phyloP scores from a whole-genome alignment of 2,797 vertebrate genomes.

The Gymnothorax javanicus region DNA sequence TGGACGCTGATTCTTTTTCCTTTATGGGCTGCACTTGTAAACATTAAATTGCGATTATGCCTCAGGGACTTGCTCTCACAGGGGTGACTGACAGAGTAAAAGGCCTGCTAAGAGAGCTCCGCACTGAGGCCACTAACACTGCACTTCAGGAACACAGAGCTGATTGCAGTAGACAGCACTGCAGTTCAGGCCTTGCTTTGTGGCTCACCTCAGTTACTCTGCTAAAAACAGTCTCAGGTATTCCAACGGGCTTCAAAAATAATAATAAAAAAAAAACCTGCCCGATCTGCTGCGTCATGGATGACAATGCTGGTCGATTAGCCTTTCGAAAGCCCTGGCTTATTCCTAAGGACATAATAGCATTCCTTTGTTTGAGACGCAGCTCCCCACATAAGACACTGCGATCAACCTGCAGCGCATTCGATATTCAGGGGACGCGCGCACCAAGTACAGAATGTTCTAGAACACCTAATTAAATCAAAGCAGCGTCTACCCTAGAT shows the following conservation, averaged over 20 bases:
- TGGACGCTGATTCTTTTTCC: too few relatives aligned
- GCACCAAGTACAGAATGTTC: conserved; percentile 10
- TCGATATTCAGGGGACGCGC: not conserved
- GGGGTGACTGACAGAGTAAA: too few relatives aligned
- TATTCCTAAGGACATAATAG: not conserved
- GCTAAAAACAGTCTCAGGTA: not conserved
- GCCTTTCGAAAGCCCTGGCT: not conserved
- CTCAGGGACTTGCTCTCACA: too few relatives aligned
- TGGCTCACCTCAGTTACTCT: not conserved
- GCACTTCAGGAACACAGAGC: not conserved
- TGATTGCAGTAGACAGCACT: not conserved
- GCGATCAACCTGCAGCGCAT: not conserved
- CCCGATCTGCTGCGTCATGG: not conserved
- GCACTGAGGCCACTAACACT: not conserved
- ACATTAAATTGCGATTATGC: too few relatives aligned
- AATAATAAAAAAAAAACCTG: not conserved
- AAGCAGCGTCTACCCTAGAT: conserved; percentile 3
- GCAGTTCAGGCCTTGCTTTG: not conserved
- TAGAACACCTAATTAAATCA: conserved; percentile 20
- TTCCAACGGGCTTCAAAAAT: not conserved
- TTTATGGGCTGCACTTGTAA: too few relatives aligned
- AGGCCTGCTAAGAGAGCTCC: not conserved
- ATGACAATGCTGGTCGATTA: not conserved
- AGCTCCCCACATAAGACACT: not conserved
- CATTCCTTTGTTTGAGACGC: not conserved